Base-by-base conservation (phyloP, 2,888 invertebrate genomes). In the Eumerus sabulonum region DNA sequence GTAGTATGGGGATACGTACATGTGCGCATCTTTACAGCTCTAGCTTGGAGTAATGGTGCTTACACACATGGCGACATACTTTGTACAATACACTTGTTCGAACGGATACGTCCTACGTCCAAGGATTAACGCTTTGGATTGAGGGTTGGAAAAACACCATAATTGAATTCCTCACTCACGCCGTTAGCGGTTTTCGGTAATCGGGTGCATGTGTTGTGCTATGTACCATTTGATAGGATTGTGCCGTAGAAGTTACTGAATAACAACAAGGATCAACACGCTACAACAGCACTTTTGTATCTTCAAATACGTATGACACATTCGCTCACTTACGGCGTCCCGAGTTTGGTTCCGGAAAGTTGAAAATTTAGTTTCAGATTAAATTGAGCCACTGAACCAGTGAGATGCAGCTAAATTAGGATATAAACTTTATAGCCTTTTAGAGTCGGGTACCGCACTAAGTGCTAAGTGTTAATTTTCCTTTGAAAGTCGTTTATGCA, bases 331-430 rank as follows among this genome's bases (percentile, higher is more conserved):
- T 27, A 4, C 27, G 7, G 27, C 27, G 27, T 27, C 27, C 2
- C 2, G 27, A 2, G 27, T 27, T 4, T 27, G 27, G 45, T 44
- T 38, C 50, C 35, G 36, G 44, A 11, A 66, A 71, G 66, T 60
- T 66, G 36, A 14, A 60, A 72, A 71, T 72, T 66, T 72, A 71
- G 66, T 72, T 72, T 72, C 40, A 47, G 66, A 76, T 66, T 56
- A 71, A 76, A 72, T 72, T 64, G 60, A 76, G 59, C 71, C 48
- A 72, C 66, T 45, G 44, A 60, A 60, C 64, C 53, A 59, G 57
- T 35, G 48, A 38, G 42, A 54, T 54, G n/a, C 54, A 72, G 44
- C 18, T 54, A 54, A 53, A 76, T 68, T 40, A 35, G 54, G 18
- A 56, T 62, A 51, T 45, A 40, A 60, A 51, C 47, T 54, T 18